Conservation (phyloP, 1,140 invertebrate species). For the Coptotermes formosanus region DNA sequence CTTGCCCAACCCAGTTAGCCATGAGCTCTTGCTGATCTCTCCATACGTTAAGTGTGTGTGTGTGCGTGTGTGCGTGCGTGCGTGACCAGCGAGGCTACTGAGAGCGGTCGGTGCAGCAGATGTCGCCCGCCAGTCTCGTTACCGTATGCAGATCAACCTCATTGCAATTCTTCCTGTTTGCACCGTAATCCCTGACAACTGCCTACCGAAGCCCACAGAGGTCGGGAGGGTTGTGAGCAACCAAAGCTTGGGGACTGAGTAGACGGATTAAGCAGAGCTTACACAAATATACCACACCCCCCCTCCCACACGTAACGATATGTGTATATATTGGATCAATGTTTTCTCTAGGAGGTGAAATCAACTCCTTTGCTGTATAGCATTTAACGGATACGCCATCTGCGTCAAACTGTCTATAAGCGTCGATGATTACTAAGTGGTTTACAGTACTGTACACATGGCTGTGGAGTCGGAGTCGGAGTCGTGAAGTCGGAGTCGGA, state of each 20-base stretch:
- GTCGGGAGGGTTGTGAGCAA: not conserved
- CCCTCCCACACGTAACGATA: not conserved
- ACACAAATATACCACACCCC: not conserved
- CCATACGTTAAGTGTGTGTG: not conserved
- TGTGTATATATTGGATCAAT: not conserved
- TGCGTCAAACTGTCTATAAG: too few species aligned
- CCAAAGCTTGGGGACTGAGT: not conserved
- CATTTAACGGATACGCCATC: not conserved
- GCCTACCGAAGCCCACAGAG: slow-evolving; percentile 15
- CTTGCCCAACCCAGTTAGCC: not conserved
- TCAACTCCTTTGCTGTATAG: not conserved
- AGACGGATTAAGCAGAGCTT: not conserved
- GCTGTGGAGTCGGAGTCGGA: too few species aligned
- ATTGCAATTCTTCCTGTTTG: slow-evolving; percentile 35
- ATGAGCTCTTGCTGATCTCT: not conserved
- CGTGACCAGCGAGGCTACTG: not conserved
- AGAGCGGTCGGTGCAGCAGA: slow-evolving; percentile 25
- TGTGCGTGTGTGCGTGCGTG: not conserved
- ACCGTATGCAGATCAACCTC: slow-evolving; percentile 36
- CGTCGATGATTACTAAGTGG: not conserved
- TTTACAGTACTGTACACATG: too few species aligned
- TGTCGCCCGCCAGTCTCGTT: slow-evolving; percentile 33
- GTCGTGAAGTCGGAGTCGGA: too few species aligned
- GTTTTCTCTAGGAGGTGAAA: not conserved
- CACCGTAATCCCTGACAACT: slow-evolving; percentile 33